Evolutionary conservation across 2,113 vertebrate species (phyloP), one percentile per base, ranked within the genome.

Genomic region (Hiodon alosoides): DNA sequence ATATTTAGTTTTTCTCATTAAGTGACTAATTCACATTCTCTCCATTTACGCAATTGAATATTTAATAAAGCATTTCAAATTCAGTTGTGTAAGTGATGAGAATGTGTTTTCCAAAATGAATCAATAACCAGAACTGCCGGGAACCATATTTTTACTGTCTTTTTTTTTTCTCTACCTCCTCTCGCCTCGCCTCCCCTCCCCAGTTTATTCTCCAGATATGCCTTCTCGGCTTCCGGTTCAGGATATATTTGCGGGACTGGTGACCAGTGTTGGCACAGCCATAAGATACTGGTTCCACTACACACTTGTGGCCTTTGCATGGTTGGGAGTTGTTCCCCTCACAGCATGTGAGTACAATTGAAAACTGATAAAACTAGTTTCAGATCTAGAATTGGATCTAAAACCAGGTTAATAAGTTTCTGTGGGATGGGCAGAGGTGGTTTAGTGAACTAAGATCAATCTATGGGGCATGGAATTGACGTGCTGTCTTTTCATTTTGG

Each of bases 241-340:
- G 91, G 97, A 99, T 87, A 99, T 99, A 85, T 98, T 96, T 85
- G 96, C 96, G 71, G 97, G 97, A 83, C 90, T 99, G 86, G 94
- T 99, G 84, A 98, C 96, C 1, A 99, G 97, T 90, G 95, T 99
- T 88, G 97, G 97, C 88, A 99, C 97, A 58, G 97, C 97, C 82
- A 98, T 99, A 86, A 93, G 97, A 88, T 99, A 98, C 84, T 99
- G 97, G 97, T 98, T 99, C 87, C 97, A 99, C 89, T 99, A 99
- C 76, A 99, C 97, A 77, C 92, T 99, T 90, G 97, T 99, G 93
- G 97, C 97, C 90, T 99, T 99, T 73, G 97, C 97, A 0, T 99
- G 97, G 97, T 91, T 99, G 78, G 97, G 97, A 81, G 97, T 99
- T 83, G 97, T 99, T 87, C 97, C 97, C 87, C 95, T 99, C 82